Conservation (phyloP, 2,888 invertebrate genomes). For the Ormyrus nitidulus region DNA sequence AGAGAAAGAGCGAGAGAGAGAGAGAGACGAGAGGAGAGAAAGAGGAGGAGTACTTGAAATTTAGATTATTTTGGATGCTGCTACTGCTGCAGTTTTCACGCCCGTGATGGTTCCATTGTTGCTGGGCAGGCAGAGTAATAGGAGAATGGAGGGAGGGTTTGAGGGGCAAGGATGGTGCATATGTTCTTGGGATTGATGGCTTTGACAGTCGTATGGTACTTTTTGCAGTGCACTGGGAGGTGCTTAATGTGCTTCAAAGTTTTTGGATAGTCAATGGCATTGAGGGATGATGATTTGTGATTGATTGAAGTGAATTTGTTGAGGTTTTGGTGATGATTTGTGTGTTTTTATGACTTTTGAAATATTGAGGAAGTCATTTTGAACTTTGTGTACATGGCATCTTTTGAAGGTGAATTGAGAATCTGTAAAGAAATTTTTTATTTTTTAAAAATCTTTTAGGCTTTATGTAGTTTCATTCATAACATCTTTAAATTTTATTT, state of each 20-base stretch:
- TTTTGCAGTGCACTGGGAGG: conserved; percentile 5
- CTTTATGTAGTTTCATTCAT: not conserved
- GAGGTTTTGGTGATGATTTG: too few relatives aligned
- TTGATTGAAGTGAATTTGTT: too few relatives aligned
- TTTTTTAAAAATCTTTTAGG: not conserved
- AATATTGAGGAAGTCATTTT: conserved; percentile 14
- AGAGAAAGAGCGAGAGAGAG: too few relatives aligned
- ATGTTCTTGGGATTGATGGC: conserved; percentile 18
- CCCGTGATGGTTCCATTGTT: too few relatives aligned
- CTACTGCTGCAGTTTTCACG: not conserved
- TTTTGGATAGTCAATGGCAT: too few relatives aligned
- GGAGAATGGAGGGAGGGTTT: too few relatives aligned
- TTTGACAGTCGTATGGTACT: conserved; percentile 30
- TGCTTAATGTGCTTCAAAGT: not conserved
- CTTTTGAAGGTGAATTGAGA: not conserved
- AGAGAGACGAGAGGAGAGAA: too few relatives aligned
- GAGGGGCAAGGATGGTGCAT: conserved; percentile 10
- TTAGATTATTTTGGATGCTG: conserved; percentile 36
- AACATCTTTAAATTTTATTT: not conserved
- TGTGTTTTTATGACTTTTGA: too few relatives aligned
- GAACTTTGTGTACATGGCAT: conserved; percentile 12
- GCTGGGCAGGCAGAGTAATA: too few relatives aligned
- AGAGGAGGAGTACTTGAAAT: conserved; percentile 9
- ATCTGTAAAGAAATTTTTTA: too few relatives aligned
- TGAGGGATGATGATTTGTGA: too few relatives aligned